phyloP scores from a whole-genome alignment of 2,113 vertebrate species.

The Psilopsiagon aymara region DNA sequence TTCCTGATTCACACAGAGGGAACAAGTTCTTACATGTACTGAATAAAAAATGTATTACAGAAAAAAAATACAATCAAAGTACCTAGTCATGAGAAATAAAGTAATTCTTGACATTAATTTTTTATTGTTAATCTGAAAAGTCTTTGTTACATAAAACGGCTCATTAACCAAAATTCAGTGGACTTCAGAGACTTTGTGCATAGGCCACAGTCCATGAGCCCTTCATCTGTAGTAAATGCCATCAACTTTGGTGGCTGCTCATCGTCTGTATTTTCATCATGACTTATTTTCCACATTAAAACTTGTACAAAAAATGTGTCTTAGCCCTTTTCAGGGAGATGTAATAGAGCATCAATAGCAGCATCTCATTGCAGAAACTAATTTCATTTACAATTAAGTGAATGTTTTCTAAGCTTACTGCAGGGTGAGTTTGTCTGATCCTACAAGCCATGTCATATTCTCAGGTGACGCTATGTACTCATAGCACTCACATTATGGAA shows the following conservation, averaged over 20 bases:
- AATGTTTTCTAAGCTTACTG: neutral
- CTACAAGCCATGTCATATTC: fast-evolving
- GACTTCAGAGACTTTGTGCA: slow-evolving; percentile 3
- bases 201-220: neutral
- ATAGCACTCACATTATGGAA: fast-evolving
- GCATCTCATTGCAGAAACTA: neutral
- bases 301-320: neutral
- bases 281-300: neutral
- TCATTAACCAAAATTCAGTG: slow-evolving; percentile 32
- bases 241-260: neutral
- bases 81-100: slow-evolving; percentile 66
- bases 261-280: neutral
- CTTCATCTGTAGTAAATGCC: neutral
- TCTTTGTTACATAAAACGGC: slow-evolving; percentile 61
- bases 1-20: slow-evolving; percentile 57
- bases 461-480: neutral
- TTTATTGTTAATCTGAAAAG: slow-evolving; percentile 65
- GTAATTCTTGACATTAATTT: slow-evolving; percentile 69
- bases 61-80: slow-evolving; percentile 44
- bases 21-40: slow-evolving; percentile 71
- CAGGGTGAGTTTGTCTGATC: neutral
- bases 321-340: neutral
- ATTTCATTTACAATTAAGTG: neutral
- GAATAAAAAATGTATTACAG: slow-evolving; percentile 43
- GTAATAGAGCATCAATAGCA: neutral